Percentiles rank a stretch among this genome's conserved stretches.
Conservation (phyloP, 2,113 vertebrate genomes). For the Oncorhynchus masou region DNA sequence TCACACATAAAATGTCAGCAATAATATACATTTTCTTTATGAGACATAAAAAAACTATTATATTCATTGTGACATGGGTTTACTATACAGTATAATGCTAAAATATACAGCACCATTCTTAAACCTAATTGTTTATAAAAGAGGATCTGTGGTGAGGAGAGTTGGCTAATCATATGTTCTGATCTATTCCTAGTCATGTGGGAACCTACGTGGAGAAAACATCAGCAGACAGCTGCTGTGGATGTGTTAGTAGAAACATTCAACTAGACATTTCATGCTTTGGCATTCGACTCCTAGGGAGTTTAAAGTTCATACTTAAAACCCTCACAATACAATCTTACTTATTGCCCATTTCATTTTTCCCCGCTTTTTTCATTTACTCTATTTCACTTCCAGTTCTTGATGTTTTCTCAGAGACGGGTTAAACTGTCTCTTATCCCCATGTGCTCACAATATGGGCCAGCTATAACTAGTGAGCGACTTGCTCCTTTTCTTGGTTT, state of each 20-base stretch:
- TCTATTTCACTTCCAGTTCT: slow-evolving; percentile 42
- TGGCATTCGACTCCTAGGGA: slow-evolving; percentile 39
- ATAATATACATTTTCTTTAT: too few relatives aligned
- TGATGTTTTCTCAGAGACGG: slow-evolving; percentile 30
- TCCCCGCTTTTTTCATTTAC: slow-evolving; percentile 24
- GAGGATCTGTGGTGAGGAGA: slow-evolving; percentile 22
- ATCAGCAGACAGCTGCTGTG: slow-evolving; percentile 60
- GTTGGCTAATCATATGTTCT: slow-evolving; percentile 43
- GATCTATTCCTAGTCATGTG: slow-evolving; percentile 58
- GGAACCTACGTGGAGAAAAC: slow-evolving; percentile 45
- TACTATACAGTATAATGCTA: too few relatives aligned
- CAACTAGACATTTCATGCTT: slow-evolving; percentile 15
- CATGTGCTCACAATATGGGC: slow-evolving; percentile 52
- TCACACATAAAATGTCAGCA: too few relatives aligned
- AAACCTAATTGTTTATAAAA: neutral
- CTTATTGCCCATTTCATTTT: slow-evolving; percentile 39
- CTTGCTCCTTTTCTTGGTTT: slow-evolving; percentile 26
- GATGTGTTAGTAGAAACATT: slow-evolving; percentile 37
- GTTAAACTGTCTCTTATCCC: slow-evolving; percentile 15
- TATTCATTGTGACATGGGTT: too few relatives aligned
- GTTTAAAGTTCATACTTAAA: slow-evolving; percentile 5
- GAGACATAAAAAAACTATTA: too few relatives aligned
- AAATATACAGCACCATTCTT: too few relatives aligned
- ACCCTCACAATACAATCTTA: neutral
- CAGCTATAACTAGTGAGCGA: slow-evolving; percentile 16